Evolutionary conservation across 2,113 vertebrate species (phyloP).

Genomic region (Brachyistius frenatus): DNA sequence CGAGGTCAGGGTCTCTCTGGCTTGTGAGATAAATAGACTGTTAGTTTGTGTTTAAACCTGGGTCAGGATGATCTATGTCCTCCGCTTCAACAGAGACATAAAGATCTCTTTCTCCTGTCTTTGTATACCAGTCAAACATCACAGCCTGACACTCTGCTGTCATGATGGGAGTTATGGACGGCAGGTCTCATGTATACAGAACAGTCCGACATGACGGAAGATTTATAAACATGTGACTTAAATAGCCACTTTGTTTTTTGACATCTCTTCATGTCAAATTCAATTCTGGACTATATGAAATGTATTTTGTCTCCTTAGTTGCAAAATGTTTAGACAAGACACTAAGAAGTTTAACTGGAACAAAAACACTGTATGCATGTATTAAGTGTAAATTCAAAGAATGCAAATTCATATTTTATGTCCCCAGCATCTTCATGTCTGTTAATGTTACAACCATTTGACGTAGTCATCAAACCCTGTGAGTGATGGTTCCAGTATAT

Average conservation of each 20-base stretch:
- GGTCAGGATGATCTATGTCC: conserved; percentile 60
- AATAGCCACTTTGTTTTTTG: neutral
- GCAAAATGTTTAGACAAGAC: neutral
- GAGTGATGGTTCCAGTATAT: neutral
- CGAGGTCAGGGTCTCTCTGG: conserved; percentile 51
- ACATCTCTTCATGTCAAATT: neutral
- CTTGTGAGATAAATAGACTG: conserved; percentile 64
- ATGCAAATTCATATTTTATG: too few relatives aligned
- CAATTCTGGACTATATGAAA: neutral
- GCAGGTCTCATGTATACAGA: conserved; percentile 25
- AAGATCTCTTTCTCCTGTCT: conserved; percentile 51
- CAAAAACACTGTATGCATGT: too few relatives aligned
- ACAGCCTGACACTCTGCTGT: conserved; percentile 21
- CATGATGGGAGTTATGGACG: conserved; percentile 30
- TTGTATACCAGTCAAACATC: conserved; percentile 39
- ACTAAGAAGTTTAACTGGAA: neutral
- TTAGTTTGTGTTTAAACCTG: conserved; percentile 60
- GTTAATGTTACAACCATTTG: accelerated
- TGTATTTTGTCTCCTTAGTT: neutral
- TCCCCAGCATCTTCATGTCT: too few relatives aligned
- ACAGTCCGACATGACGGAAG: neutral
- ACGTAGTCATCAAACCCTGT: neutral
- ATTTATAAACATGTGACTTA: conserved; percentile 9
- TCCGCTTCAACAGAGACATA: conserved; percentile 42
- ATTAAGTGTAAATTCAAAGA: too few relatives aligned